Evolutionary conservation across 1,140 invertebrate genomes (phyloP).

Genomic region (Oreohelix idahoensis): DNA sequence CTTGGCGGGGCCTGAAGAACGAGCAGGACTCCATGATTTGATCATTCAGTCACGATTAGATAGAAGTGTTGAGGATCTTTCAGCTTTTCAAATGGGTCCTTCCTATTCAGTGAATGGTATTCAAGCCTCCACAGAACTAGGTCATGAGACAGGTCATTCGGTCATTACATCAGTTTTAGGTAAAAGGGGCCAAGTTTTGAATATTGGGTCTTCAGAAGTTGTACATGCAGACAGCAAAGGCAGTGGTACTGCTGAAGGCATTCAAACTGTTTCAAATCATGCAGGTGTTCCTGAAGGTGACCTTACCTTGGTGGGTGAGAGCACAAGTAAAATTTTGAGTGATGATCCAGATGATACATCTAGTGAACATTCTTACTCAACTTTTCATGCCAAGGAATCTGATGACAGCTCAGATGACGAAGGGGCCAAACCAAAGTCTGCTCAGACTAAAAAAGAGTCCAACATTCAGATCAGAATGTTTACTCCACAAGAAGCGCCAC

Average conservation of each 20-base stretch:
- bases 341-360: constrained; percentile 61
- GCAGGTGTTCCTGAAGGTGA: background rate
- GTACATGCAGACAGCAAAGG: background rate
- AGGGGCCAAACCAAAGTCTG: constrained; percentile 32
- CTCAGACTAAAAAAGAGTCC: constrained; percentile 49
- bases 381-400: constrained; percentile 61
- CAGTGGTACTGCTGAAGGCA: background rate
- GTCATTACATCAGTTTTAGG: background rate
- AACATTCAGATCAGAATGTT: constrained; percentile 65
- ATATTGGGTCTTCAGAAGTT: background rate
- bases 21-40: constrained; percentile 24
- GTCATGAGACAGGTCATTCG: background rate
- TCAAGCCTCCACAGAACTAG: background rate
- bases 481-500: constrained; percentile 63
- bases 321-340: constrained; percentile 16
- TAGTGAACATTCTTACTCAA: constrained; percentile 65
- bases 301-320: background rate
- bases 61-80: constrained; percentile 60
- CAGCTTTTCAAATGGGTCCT: constrained; percentile 36
- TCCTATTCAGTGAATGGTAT: background rate
- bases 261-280: background rate
- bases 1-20: background rate
- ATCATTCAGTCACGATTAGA: constrained; percentile 53
- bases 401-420: constrained; percentile 57
- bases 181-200: background rate